Evolutionary conservation across 92 coral and sea anemone genomes (phyloP), one percentile per base, ranked within the genome.

Genomic region (Epizoanthus illoricatus): DNA sequence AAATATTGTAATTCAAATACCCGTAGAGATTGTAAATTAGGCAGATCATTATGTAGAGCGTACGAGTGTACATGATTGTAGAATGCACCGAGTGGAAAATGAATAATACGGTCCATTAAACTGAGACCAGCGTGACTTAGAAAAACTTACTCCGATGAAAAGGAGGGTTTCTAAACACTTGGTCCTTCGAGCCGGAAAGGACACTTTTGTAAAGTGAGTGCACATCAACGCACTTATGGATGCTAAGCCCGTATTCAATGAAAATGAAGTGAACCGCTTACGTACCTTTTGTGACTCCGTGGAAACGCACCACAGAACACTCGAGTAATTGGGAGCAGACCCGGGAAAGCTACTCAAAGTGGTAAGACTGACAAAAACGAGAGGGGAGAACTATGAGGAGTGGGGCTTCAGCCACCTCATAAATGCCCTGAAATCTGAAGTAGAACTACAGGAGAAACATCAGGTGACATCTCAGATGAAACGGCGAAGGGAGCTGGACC

Each of bases 291-390:
- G 5, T 5, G 76, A 71, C 36, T 43, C n/a, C 7, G 21, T 43
- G 5, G 76, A 71, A 28, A 73, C 63, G 63, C 78, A 73, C 24
- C 78, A 73, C 19, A 19, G 78, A 52, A 73, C 78, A 19, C 41
- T 73, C 20, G 78, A 10, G 1, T 64, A 64, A 7, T 9, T 73
- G 18, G 63, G 63, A 19, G 19, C 63, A 73, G 78, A 73, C 42
- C 62, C 52, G 7, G 42, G 24, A 11, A 73, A 24, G 19, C 20
- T 74, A 8, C 80, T 28, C 2, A 68, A 74, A 5, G 12, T 68
- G 4, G 67, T 57, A 15, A 58, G 80, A 17, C 54, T 74, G 54
- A 16, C 66, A 4, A 74, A 58, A 19, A 74, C 80, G 13, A 74
- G 80, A 57, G 80, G 67, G 1, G n/a, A 33, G 47, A 15, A 74